A percentile compares a stretch with the other conserved stretches of the same genome.
These are phyloP conservation scores for Xestia sexstrigata DNA, from an alignment of 2,888 invertebrate genomes.

Conservation along the genomic window DNA sequence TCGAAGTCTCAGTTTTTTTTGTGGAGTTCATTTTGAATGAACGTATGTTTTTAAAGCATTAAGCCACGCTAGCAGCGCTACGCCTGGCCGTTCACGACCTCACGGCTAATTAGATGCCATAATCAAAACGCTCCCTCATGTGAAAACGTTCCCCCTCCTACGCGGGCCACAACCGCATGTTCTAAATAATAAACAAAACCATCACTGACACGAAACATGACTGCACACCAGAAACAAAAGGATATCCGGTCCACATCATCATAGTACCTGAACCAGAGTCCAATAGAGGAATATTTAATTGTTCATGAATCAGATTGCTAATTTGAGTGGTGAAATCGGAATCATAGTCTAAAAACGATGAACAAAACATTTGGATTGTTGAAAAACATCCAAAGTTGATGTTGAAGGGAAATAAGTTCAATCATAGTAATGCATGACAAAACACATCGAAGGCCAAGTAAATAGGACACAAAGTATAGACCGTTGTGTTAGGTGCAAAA, in stretches of 20 bases:
- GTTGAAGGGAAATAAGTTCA: conserved; percentile 31
- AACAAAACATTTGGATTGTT: conserved; percentile 39
- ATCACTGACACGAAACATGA: conserved; percentile 83
- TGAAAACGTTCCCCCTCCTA: conserved; percentile 74
- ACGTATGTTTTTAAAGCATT: conserved; percentile 23
- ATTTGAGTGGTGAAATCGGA: conserved; percentile 55
- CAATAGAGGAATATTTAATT: conserved; percentile 69
- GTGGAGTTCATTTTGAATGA: conserved; percentile 10
- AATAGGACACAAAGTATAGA: conserved; percentile 29
- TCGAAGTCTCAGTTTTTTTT: conserved; percentile 2
- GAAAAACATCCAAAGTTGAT: conserved; percentile 47
- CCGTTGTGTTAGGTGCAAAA: conserved; percentile 13
- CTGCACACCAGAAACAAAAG: conserved; percentile 80
- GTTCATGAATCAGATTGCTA: conserved; percentile 58
- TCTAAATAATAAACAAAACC: conserved; percentile 85
- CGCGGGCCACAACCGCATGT: conserved; percentile 73
- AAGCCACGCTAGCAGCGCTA: conserved; percentile 27
- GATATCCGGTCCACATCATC: conserved; percentile 81
- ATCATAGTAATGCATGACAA: conserved; percentile 25
- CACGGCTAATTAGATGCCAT: conserved; percentile 75
- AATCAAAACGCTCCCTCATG: conserved; percentile 79
- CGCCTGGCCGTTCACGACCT: conserved; percentile 64
- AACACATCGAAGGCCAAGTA: conserved; percentile 34
- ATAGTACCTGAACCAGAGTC: conserved; percentile 66
- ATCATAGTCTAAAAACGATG: conserved; percentile 45